These are phyloP conservation scores for Cephalopholis sonnerati DNA, from an alignment of 2,113 vertebrate genomes.

Conservation along the genomic window DNA sequence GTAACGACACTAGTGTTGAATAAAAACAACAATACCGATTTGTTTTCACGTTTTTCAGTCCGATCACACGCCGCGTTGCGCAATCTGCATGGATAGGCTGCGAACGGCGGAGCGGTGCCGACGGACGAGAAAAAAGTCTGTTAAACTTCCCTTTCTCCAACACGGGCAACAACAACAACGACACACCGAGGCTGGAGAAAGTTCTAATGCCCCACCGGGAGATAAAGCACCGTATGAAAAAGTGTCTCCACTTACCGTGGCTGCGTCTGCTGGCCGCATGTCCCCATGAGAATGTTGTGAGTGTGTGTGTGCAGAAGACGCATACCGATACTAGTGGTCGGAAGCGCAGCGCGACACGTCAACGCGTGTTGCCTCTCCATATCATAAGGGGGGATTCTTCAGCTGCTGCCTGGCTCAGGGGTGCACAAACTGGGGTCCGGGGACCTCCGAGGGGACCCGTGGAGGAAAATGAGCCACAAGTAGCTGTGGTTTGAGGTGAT, in stretches of 20 bases:
- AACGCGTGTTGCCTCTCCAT: constrained; percentile 71
- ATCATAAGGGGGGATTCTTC: constrained; percentile 65
- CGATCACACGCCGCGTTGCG: constrained; percentile 72
- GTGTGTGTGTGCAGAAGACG: constrained; percentile 58
- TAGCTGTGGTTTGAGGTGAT: constrained; percentile 19
- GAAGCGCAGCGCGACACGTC: constrained; percentile 78
- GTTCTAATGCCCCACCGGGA: constrained; percentile 10
- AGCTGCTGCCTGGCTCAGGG: constrained; percentile 54
- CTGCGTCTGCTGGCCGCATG: constrained; percentile 74
- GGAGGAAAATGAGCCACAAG: constrained; percentile 2
- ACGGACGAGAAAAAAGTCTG: constrained; percentile 49
- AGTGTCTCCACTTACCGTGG: constrained; percentile 75
- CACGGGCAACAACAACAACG: constrained; percentile 13
- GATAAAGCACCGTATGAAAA: constrained; percentile 52
- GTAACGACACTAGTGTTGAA: neutral
- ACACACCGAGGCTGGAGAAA: neutral
- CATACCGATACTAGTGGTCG: constrained; percentile 69
- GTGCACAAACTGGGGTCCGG: constrained; percentile 59
- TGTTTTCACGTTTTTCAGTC: constrained; percentile 42
- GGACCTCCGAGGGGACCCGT: constrained; percentile 34
- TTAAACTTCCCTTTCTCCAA: constrained; percentile 47
- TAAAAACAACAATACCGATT: neutral
- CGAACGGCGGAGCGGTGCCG: constrained; percentile 31
- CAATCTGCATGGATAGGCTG: constrained; percentile 59
- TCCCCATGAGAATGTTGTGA: constrained; percentile 66